These are phyloP conservation scores for Cactoblastis cactorum DNA, from an alignment of 2,888 invertebrate genomes.

Conservation along the genomic window DNA sequence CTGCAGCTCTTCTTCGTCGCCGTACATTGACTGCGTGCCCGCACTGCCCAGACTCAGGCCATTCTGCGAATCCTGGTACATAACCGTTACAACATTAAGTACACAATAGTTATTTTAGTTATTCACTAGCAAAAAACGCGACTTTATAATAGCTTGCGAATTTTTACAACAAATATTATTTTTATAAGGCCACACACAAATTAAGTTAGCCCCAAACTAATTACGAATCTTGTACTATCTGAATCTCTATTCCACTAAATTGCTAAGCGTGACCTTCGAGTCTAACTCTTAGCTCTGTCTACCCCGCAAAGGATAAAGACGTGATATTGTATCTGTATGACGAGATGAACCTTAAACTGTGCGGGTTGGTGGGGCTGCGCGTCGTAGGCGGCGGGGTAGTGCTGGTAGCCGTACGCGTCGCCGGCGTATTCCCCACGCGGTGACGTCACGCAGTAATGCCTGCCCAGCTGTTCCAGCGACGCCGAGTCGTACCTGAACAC, in stretches of 20 bases:
- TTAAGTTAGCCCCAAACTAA: no score
- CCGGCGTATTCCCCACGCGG: slow-evolving; percentile 72
- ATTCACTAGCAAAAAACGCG: no score
- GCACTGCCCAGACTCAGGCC: slow-evolving; percentile 74
- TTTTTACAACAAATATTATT: no score
- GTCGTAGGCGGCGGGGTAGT: slow-evolving; percentile 65
- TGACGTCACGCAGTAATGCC: slow-evolving; percentile 76
- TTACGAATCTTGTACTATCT: no score
- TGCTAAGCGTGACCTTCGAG: no score
- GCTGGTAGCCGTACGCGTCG: slow-evolving; percentile 70
- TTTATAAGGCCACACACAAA: no score
- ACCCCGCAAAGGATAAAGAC: no score
- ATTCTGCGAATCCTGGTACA: slow-evolving; percentile 68
- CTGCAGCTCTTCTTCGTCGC: slow-evolving; percentile 85
- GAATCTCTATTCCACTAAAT: no score
- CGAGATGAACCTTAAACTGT: slow-evolving; percentile 51
- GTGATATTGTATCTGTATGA: no score
- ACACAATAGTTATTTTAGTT: neutral
- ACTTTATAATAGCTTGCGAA: no score
- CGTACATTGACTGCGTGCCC: slow-evolving; percentile 82
- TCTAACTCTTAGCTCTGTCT: no score
- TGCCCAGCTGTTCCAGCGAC: slow-evolving; percentile 66
- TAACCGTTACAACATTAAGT: neutral
- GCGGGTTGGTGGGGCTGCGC: slow-evolving; percentile 45
- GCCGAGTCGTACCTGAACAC: slow-evolving; percentile 66